Evolutionary conservation across 2,888 invertebrate genomes (phyloP).

Genomic region (Fabriciana adippe): DNA sequence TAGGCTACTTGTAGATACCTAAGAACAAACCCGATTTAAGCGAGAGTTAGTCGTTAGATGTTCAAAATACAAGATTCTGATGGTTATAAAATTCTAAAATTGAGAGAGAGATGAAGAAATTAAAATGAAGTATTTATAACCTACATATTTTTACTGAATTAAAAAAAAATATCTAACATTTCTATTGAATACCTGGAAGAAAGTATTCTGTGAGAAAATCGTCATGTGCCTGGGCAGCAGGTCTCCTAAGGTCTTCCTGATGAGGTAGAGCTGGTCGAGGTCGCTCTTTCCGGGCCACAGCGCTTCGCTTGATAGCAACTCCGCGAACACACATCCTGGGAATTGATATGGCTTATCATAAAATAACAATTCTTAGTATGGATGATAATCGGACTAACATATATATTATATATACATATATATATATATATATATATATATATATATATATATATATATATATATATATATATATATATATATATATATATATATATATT

Average conservation of each 20-base stretch:
- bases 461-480: no score
- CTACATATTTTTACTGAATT: background rate
- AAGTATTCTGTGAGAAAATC: slow-evolving; percentile 97
- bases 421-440: no score
- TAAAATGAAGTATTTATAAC: no score
- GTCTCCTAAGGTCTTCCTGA: slow-evolving; percentile 96
- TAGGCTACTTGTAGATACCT: no score
- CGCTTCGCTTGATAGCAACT: slow-evolving; percentile 93
- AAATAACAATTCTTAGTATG: no score
- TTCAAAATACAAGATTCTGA: background rate
- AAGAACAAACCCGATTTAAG: no score
- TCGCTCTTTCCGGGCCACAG: slow-evolving; percentile 99
- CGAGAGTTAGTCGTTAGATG: no score
- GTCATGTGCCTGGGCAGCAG: slow-evolving; percentile 96
- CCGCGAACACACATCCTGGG: slow-evolving; percentile 92
- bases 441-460: no score
- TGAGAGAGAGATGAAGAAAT: no score
- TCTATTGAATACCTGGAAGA: slow-evolving; percentile 82
- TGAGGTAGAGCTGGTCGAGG: slow-evolving; percentile 98
- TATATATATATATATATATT: no score
- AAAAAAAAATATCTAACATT: background rate
- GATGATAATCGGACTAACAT: no score
- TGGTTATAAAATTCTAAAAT: background rate
- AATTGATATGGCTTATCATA: background rate
- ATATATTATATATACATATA: no score